Evolutionary conservation across 2,113 vertebrate genomes (phyloP).

Genomic region (Phylloscopus trochiloides): DNA sequence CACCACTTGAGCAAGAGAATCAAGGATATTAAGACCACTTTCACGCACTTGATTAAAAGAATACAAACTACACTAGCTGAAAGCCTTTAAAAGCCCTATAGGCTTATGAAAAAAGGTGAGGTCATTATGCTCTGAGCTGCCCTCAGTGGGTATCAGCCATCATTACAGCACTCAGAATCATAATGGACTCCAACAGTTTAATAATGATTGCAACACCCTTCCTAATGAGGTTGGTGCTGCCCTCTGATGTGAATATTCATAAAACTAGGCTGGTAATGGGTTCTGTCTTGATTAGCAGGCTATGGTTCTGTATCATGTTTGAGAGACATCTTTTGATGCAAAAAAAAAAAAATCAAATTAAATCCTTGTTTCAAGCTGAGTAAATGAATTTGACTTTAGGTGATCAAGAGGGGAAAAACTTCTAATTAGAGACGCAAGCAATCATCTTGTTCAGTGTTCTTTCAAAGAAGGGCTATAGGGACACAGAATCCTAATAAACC

Average conservation of each 20-base stretch:
- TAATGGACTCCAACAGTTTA: conserved; percentile 65
- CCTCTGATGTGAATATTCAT: conserved; percentile 58
- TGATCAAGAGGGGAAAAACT: conserved; percentile 73
- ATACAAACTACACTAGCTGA: background rate
- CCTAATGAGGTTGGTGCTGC: conserved; percentile 24
- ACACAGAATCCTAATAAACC: conserved; percentile 68
- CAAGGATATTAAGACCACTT: conserved; percentile 13
- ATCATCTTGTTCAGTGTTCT: conserved; percentile 64
- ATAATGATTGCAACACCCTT: conserved; percentile 47
- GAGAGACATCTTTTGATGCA: conserved; percentile 54
- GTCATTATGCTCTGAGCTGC: background rate
- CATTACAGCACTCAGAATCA: conserved; percentile 37
- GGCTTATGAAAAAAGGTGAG: background rate
- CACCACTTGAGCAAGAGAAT: conserved; percentile 22
- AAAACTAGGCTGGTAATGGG: conserved; percentile 34
- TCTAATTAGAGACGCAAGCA: conserved; percentile 75
- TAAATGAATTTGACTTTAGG: conserved; percentile 81
- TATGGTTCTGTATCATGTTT: conserved; percentile 55
- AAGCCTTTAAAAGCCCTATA: conserved; percentile 9
- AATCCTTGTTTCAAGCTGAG: conserved; percentile 75
- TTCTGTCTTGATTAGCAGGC: conserved; percentile 47
- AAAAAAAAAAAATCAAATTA: conserved; percentile 72
- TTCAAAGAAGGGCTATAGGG: conserved; percentile 66
- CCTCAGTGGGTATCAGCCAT: conserved; percentile 47
- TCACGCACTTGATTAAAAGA: background rate